Base-by-base conservation (phyloP, 2,888 invertebrate species). In the Coleophora flavipennella region DNA sequence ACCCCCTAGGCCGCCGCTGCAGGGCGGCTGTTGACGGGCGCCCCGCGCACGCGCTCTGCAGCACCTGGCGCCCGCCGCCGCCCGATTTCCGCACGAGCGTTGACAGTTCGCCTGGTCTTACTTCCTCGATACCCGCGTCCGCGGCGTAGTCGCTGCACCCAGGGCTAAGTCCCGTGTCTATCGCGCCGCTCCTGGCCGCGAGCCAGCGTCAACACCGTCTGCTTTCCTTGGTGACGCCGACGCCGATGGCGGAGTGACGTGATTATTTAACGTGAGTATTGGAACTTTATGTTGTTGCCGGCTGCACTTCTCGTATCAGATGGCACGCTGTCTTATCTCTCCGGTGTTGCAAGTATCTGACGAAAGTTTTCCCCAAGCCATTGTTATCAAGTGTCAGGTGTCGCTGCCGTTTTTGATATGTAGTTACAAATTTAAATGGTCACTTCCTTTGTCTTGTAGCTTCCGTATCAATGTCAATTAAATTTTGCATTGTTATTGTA, bases 71-170 rank as follows among this genome's bases (percentile, higher is more conserved):
- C 74, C 50, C 48, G 55, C 71, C 76, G 75, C 76, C 78, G 86
- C 86, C 86, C 86, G 80, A 73, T 80, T 83, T 86, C 87, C 87
- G 87, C 81, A 79, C 83, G 75, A 75, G 75, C 86, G 85, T 84
- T 87, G 87, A 88, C 88, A 88, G 88, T 87, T 85, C 85, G 76
- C 80, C 78, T 72, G 77, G 77, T 74, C 76, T 73, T 75, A 79
- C 76, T 81, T 85, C 86, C 86, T 79, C 78, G 75, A 77, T 63
- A 69, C 67, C 77, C 78, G 83, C 71, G 79, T 80, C 67, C 71
- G 70, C 69, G 75, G 73, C 65, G 68, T n/a, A n/a, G n/a, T 61
- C 68, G 70, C 66, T 70, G 62, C 67, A 67, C 48, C 49, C 42
- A 46, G 32, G 40, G 38, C 39, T 28, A 32, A 41, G 38, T 36